Conservation (phyloP, 1,140 invertebrate species). For the Drosophila truncata region DNA sequence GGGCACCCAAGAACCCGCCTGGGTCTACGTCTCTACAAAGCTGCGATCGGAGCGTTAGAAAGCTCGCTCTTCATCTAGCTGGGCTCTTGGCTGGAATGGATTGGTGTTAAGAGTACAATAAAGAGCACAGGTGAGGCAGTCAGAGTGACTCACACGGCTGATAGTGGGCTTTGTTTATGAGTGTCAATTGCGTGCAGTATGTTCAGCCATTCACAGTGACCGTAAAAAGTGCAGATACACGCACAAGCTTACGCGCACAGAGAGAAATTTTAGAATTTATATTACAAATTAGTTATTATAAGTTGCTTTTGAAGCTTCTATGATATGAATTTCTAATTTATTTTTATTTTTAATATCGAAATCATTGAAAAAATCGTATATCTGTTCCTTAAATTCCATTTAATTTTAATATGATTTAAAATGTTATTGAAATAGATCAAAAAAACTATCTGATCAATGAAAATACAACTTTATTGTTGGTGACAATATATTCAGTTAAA, state of each 20-base stretch:
- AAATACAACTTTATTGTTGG: no score
- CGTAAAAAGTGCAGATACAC: neutral
- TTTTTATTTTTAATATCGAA: no score
- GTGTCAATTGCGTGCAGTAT: constrained; percentile 14
- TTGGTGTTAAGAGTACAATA: constrained; percentile 8
- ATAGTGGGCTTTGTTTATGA: constrained; percentile 22
- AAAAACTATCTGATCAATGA: no score
- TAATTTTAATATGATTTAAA: no score
- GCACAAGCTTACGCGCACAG: neutral
- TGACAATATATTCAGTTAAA: no score
- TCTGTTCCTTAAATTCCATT: no score
- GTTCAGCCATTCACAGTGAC: constrained; percentile 12
- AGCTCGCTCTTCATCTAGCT: constrained; percentile 32
- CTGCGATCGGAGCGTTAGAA: constrained; percentile 49
- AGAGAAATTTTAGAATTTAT: neutral
- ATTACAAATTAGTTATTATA: neutral
- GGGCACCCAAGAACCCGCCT: constrained; percentile 57
- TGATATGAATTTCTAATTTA: neutral
- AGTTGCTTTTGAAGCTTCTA: neutral
- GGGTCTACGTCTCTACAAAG: constrained; percentile 22
- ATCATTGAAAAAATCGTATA: no score
- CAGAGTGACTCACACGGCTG: constrained; percentile 25
- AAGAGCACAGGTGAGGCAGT: constrained; percentile 7
- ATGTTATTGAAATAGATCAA: no score
- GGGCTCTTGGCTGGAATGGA: constrained; percentile 2